phyloP scores from a whole-genome alignment of 2,888 invertebrate species.

The Vandiemenella viatica region DNA sequence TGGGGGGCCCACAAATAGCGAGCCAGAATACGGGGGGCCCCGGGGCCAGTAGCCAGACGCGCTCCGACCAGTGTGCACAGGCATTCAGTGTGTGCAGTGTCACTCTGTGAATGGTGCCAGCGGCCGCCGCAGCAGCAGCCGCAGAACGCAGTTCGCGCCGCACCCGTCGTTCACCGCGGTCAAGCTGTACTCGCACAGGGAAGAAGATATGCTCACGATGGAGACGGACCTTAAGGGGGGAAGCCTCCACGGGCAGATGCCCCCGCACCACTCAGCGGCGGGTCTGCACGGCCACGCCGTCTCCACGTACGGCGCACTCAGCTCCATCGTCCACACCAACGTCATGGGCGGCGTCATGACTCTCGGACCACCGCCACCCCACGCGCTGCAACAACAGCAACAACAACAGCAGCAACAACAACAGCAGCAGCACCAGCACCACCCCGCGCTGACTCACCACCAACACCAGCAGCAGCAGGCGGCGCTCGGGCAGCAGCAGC shows the following conservation, averaged over 20 bases:
- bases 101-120: neutral
- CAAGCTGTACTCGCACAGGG: slow-evolving; percentile 75
- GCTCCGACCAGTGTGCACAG: slow-evolving; percentile 14
- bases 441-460: slow-evolving; percentile 27
- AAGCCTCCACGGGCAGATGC: slow-evolving; percentile 72
- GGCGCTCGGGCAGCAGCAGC: too few relatives aligned
- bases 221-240: slow-evolving; percentile 83
- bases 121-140: neutral
- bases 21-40: slow-evolving; percentile 16
- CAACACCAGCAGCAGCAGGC: slow-evolving; percentile 29
- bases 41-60: slow-evolving; percentile 14
- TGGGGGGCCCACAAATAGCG: slow-evolving; percentile 9
- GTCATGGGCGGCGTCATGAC: slow-evolving; percentile 45
- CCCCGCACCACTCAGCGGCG: slow-evolving; percentile 46
- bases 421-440: too few relatives aligned
- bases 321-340: slow-evolving; percentile 37
- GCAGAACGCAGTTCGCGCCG: too few relatives aligned
- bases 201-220: slow-evolving; percentile 80
- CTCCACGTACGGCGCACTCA: slow-evolving; percentile 50
- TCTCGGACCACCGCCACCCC: slow-evolving; percentile 34
- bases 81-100: slow-evolving; percentile 9
- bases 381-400: slow-evolving; percentile 41
- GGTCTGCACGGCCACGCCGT: slow-evolving; percentile 32
- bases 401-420: slow-evolving; percentile 41
- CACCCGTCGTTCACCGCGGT: slow-evolving; percentile 24